Percentiles rank a stretch among this genome's conserved stretches.
phyloP scores from a whole-genome alignment of 2,888 invertebrate genomes.

The Agriotes lineatus region DNA sequence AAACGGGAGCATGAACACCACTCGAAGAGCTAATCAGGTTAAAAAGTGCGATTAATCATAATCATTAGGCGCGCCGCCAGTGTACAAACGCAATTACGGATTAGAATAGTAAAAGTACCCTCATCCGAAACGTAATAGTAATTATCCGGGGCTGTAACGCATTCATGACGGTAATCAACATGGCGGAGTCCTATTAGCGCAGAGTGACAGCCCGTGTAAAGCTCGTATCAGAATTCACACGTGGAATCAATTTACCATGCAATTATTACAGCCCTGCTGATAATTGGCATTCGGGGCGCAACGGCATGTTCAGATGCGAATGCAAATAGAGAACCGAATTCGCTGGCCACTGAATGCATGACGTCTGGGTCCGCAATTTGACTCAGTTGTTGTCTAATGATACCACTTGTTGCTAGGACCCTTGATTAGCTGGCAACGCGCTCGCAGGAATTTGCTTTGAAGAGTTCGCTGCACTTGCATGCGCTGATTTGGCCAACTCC shows the following conservation, averaged over 20 bases:
- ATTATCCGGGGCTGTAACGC: slow-evolving; percentile 46
- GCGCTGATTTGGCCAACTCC: too few species aligned
- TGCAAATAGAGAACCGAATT: slow-evolving; percentile 48
- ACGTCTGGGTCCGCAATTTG: slow-evolving; percentile 49
- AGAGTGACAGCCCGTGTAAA: slow-evolving; percentile 47
- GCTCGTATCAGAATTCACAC: slow-evolving; percentile 48
- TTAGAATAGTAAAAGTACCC: slow-evolving; percentile 22
- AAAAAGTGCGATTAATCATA: slow-evolving; percentile 16
- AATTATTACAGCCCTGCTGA: slow-evolving; percentile 45
- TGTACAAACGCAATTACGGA: slow-evolving; percentile 17
- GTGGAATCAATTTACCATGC: slow-evolving; percentile 49
- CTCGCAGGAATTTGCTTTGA: slow-evolving; percentile 1
- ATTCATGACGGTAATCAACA: slow-evolving; percentile 49
- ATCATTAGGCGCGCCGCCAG: background rate
- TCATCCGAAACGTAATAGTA: slow-evolving; percentile 45
- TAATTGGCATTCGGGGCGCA: slow-evolving; percentile 49
- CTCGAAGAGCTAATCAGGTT: background rate
- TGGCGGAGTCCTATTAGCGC: slow-evolving; percentile 40
- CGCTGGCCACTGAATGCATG: slow-evolving; percentile 48
- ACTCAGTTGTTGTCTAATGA: slow-evolving; percentile 53
- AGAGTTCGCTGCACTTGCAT: slow-evolving; percentile 9
- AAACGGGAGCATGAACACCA: too few species aligned
- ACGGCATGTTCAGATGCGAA: slow-evolving; percentile 44
- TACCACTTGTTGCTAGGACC: slow-evolving; percentile 53
- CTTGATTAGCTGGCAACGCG: slow-evolving; percentile 27